phyloP scores from a whole-genome alignment of 2,113 vertebrate genomes.

The Butorides virescens region DNA sequence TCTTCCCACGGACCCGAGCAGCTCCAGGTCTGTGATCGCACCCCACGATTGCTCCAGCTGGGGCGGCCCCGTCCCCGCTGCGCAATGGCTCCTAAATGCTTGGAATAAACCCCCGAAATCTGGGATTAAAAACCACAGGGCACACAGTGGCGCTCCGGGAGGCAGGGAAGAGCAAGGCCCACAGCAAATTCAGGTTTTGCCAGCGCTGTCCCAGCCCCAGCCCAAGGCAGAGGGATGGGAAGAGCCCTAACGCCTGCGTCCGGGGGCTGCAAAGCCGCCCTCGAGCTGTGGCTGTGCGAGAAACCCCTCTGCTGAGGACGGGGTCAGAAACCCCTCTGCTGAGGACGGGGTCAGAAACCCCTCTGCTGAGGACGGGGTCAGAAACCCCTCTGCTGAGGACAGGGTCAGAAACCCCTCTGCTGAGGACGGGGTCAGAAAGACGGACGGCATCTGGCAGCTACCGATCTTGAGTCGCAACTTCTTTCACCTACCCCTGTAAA shows the following conservation, averaged over 20 bases:
- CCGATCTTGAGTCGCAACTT: not conserved
- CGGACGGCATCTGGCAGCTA: not conserved
- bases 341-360: not conserved
- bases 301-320: not conserved
- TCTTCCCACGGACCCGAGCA: not conserved
- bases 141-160: rapidly evolving
- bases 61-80: not conserved
- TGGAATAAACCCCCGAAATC: not conserved
- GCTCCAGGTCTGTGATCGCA: not conserved
- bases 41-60: not conserved
- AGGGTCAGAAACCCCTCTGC: not conserved
- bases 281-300: not conserved
- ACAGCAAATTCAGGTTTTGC: not conserved
- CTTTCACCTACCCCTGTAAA: not conserved
- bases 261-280: not conserved
- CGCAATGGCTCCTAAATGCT: not conserved
- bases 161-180: not conserved
- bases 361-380: not conserved
- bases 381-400: not conserved
- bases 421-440: not conserved
- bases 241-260: not conserved
- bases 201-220: not conserved
- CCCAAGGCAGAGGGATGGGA: not conserved
- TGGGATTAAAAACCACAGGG: not conserved
- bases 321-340: not conserved